Conservation (phyloP, 2,113 vertebrate species). For the Tachysurus vachellii region DNA sequence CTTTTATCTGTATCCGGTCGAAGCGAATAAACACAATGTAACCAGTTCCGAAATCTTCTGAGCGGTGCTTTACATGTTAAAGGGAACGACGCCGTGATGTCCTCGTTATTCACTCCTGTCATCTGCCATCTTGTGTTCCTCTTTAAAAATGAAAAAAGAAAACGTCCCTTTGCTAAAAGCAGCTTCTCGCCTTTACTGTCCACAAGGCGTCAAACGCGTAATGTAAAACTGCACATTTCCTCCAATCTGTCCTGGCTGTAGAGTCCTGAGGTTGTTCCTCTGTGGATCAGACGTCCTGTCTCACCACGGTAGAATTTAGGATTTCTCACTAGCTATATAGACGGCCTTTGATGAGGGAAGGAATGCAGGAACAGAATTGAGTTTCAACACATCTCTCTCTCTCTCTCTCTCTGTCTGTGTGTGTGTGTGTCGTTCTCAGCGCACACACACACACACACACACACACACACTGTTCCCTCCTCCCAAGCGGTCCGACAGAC, state of each 20-base stretch:
- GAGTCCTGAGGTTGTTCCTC: conserved; percentile 50
- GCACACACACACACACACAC: neutral
- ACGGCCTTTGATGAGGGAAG: conserved; percentile 70
- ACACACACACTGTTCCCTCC: conserved; percentile 49
- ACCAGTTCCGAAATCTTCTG: conserved; percentile 56
- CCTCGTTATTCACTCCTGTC: conserved; percentile 75
- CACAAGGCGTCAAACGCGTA: conserved; percentile 51
- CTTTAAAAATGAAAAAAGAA: conserved; percentile 60
- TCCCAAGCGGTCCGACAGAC: conserved; percentile 64
- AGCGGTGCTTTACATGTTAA: conserved; percentile 68
- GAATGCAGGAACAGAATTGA: conserved; percentile 74
- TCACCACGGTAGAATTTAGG: conserved; percentile 65
- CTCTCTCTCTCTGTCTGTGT: neutral
- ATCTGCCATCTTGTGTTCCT: conserved; percentile 81
- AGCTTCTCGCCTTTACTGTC: conserved; percentile 53
- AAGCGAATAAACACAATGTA: conserved; percentile 26
- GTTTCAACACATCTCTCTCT: conserved; percentile 61
- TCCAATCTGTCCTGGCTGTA: conserved; percentile 27
- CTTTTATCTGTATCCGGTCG: conserved; percentile 13
- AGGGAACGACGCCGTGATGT: conserved; percentile 73
- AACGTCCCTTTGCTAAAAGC: conserved; percentile 58
- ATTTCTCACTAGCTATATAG: conserved; percentile 59
- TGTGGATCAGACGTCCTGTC: conserved; percentile 59
- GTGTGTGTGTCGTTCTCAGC: neutral
- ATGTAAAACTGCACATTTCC: conserved; percentile 22